Percentiles rank a stretch among this genome's conserved stretches.
These are phyloP conservation scores for Mus spicilegus DNA, from an alignment of 2,113 vertebrate species.

Conservation along the genomic window DNA sequence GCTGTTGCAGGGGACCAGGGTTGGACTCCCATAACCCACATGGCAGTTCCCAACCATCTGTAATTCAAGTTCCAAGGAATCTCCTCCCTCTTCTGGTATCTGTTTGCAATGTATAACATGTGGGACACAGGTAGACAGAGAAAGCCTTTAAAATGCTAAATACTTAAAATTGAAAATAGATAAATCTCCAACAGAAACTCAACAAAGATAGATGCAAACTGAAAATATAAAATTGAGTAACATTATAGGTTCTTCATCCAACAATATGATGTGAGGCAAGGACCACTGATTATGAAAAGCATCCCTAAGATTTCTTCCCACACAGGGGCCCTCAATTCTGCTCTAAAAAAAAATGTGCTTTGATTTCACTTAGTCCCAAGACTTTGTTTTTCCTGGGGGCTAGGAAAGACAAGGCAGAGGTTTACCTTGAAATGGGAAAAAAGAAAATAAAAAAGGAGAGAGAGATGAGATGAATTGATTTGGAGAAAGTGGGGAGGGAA, in stretches of 20 bases:
- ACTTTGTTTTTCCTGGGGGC: not conserved
- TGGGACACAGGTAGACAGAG: not conserved
- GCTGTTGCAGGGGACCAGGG: not conserved
- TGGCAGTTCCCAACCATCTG: too few species aligned
- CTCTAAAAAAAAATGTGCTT: not conserved
- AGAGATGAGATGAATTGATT: not conserved
- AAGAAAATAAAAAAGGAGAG: not conserved
- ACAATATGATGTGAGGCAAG: not conserved
- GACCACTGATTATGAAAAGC: not conserved
- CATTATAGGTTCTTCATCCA: constrained; percentile 3
- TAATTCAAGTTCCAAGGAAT: too few species aligned
- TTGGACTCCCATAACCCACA: not conserved
- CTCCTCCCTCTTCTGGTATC: too few species aligned
- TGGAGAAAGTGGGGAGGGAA: too few species aligned
- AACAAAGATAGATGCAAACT: not conserved
- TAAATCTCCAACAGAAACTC: too few species aligned
- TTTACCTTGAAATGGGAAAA: not conserved
- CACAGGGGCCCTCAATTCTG: not conserved
- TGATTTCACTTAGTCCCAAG: not conserved
- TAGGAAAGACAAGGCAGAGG: not conserved
- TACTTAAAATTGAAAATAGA: not conserved
- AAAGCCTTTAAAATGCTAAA: not conserved
- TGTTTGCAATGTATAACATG: not conserved
- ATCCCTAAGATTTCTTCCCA: constrained; percentile 1
- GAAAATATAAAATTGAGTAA: not conserved